Conservation (phyloP, 1,140 invertebrate species). For the Micrasema longulum region DNA sequence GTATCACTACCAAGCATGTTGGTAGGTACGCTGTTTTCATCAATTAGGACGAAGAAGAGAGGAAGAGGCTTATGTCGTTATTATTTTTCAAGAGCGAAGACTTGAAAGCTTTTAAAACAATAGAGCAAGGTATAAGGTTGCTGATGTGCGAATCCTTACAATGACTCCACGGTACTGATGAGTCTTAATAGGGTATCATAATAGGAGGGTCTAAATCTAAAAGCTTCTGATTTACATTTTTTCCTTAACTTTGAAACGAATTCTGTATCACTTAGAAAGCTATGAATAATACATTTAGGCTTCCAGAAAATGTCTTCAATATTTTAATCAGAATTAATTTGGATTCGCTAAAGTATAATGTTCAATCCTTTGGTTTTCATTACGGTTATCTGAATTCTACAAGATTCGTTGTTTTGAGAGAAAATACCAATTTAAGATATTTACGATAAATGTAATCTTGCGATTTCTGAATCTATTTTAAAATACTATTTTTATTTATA, state of each 20-base stretch:
- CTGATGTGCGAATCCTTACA: slow-evolving; percentile 15
- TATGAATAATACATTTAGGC: slow-evolving; percentile 5
- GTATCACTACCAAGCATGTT: no score
- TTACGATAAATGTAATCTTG: no score
- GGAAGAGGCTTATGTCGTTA: slow-evolving; percentile 33
- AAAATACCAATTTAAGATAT: no score
- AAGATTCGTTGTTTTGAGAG: no score
- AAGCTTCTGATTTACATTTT: slow-evolving; percentile 26
- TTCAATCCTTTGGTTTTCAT: no score
- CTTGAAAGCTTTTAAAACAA: slow-evolving; percentile 36
- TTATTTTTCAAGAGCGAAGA: slow-evolving; percentile 46
- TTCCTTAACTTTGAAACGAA: slow-evolving; percentile 19
- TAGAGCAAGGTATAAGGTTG: slow-evolving; percentile 25
- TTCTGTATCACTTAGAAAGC: not conserved
- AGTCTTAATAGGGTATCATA: slow-evolving; percentile 9
- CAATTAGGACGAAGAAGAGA: not conserved
- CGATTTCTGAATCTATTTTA: no score
- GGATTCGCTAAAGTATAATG: no score
- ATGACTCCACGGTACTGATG: slow-evolving; percentile 37
- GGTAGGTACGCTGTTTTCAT: not conserved
- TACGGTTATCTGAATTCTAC: no score
- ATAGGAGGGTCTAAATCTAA: not conserved
- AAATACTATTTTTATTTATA: no score
- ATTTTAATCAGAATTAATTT: no score
- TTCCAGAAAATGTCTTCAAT: no score